Conservation (phyloP, 2,797 vertebrate genomes). For the Dallia pectoralis region DNA sequence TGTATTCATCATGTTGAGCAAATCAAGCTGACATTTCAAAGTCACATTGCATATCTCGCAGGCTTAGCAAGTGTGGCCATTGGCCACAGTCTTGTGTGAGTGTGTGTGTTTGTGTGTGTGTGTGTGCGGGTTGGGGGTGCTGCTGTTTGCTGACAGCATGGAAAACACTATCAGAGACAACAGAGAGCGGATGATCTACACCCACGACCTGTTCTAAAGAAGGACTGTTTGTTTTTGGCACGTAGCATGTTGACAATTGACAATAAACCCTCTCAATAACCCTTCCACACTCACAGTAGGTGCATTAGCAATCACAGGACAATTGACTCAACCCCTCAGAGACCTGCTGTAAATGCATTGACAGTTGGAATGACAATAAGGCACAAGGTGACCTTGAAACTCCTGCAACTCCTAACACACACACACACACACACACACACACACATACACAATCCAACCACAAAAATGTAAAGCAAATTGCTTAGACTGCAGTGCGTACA, state of each 20-base stretch:
- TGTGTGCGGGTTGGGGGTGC: background rate
- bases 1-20: constrained; percentile 5
- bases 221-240: background rate
- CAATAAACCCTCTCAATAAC: background rate
- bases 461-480: background rate
- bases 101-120: background rate
- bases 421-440: constrained; percentile 5
- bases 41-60: background rate
- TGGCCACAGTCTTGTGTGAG: background rate
- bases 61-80: background rate
- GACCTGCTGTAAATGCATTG: background rate
- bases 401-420: background rate
- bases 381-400: constrained; percentile 19
- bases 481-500: background rate
- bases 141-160: background rate
- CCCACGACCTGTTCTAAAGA: background rate
- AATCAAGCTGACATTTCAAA: constrained; percentile 16
- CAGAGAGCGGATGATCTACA: background rate
- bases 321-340: background rate
- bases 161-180: background rate
- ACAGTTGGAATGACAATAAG: background rate
- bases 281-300: background rate
- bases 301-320: background rate
- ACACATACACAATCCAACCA: background rate
- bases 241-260: background rate